These are phyloP conservation scores for Mnemiopsis leidyi DNA, from an alignment of 37 sponge, comb jelly and placozoan genomes.

Conservation along the genomic window DNA sequence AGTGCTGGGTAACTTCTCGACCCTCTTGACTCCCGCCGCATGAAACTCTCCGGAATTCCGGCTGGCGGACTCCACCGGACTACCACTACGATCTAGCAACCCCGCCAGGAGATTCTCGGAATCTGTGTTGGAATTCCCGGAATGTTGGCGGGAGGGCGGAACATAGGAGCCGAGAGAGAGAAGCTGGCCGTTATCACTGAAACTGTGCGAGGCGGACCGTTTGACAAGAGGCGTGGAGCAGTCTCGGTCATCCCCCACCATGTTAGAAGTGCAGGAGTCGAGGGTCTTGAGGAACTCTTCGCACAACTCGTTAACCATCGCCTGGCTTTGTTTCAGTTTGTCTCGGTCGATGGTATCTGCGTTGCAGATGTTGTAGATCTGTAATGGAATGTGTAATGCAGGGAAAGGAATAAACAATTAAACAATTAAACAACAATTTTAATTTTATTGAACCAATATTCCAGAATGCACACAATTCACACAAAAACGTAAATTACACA, in stretches of 20 bases:
- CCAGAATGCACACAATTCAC: too few species aligned
- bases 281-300: conserved; percentile 55
- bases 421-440: too few species aligned
- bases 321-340: neutral
- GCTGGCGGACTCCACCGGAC: neutral
- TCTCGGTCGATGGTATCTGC: neutral
- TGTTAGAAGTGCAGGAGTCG: conserved; percentile 29
- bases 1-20: neutral
- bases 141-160: neutral
- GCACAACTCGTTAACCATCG: conserved; percentile 58
- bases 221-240: neutral
- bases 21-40: neutral
- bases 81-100: neutral
- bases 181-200: neutral
- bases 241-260: neutral
- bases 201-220: neutral
- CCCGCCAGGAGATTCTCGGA: neutral
- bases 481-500: too few species aligned
- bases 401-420: neutral
- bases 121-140: neutral
- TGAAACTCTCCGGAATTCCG: neutral
- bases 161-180: conserved; percentile 47
- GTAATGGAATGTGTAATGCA: neutral
- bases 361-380: conserved; percentile 3
- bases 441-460: too few species aligned